These are phyloP conservation scores for Spodoptera littoralis DNA, from an alignment of 2,888 invertebrate species.

Conservation along the genomic window DNA sequence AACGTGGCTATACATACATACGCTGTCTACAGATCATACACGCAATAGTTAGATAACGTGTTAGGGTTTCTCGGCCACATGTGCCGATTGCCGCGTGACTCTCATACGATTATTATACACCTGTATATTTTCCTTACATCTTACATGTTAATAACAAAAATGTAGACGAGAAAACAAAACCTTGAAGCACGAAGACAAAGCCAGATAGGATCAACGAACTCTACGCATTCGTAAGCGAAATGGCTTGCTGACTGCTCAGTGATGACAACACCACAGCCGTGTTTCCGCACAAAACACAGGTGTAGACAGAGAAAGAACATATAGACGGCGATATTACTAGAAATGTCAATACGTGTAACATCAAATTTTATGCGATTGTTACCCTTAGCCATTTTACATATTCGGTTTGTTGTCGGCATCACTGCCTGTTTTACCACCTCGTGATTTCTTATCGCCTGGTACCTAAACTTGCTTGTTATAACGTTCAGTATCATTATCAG, in stretches of 20 bases:
- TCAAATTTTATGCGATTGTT: background rate
- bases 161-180: background rate
- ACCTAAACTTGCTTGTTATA: slow-evolving; percentile 25
- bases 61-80: slow-evolving; percentile 25
- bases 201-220: slow-evolving; percentile 48
- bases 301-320: slow-evolving; percentile 6
- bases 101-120: slow-evolving; percentile 12
- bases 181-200: slow-evolving; percentile 30
- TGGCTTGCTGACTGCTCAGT: slow-evolving; percentile 15
- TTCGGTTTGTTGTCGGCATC: slow-evolving; percentile 40
- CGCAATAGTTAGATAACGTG: slow-evolving; percentile 35
- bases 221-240: slow-evolving; percentile 32
- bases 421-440: slow-evolving; percentile 37
- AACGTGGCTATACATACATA: slow-evolving; percentile 7
- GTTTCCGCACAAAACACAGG: slow-evolving; percentile 15
- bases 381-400: slow-evolving; percentile 7
- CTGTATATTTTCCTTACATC: background rate
- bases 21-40: slow-evolving; percentile 15
- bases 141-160: too few relatives aligned
- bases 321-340: background rate
- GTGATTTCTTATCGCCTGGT: slow-evolving; percentile 51
- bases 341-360: background rate
- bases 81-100: slow-evolving; percentile 24
- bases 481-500: slow-evolving; percentile 24
- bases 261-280: slow-evolving; percentile 44